Conservation (phyloP, 2,113 vertebrate species). For the Empidonax traillii region DNA sequence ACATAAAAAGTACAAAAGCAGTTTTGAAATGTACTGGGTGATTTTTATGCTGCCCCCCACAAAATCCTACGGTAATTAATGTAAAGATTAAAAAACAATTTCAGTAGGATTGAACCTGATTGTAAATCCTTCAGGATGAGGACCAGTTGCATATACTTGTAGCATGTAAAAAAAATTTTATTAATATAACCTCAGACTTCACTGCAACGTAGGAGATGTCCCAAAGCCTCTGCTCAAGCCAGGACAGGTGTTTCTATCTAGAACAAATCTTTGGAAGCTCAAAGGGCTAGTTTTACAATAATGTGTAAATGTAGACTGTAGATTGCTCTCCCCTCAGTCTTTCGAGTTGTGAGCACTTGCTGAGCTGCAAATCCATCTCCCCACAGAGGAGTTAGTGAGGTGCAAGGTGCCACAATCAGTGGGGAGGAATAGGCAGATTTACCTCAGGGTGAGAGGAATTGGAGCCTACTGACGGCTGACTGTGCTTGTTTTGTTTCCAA, state of each 20-base stretch:
- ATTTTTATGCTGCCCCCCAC: background rate
- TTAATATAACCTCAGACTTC: background rate
- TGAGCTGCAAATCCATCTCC: background rate
- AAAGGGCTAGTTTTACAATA: background rate
- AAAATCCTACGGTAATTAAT: background rate
- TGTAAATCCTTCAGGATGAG: background rate
- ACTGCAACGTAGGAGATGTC: background rate
- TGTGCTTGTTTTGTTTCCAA: background rate
- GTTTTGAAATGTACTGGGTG: background rate
- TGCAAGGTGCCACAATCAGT: background rate
- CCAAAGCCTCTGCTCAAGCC: background rate
- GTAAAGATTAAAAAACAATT: background rate
- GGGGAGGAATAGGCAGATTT: background rate
- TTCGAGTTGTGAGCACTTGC: background rate
- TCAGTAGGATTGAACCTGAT: background rate
- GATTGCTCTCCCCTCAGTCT: background rate
- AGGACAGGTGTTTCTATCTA: background rate
- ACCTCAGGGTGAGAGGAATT: background rate
- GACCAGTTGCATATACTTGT: background rate
- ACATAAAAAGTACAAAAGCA: background rate
- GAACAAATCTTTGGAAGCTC: background rate
- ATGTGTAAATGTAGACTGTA: background rate
- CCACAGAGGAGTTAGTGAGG: too few relatives aligned
- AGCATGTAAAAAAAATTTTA: background rate
- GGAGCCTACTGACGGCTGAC: background rate